Conservation (phyloP, 2,888 invertebrate genomes). For the Metopia argyrocephala region DNA sequence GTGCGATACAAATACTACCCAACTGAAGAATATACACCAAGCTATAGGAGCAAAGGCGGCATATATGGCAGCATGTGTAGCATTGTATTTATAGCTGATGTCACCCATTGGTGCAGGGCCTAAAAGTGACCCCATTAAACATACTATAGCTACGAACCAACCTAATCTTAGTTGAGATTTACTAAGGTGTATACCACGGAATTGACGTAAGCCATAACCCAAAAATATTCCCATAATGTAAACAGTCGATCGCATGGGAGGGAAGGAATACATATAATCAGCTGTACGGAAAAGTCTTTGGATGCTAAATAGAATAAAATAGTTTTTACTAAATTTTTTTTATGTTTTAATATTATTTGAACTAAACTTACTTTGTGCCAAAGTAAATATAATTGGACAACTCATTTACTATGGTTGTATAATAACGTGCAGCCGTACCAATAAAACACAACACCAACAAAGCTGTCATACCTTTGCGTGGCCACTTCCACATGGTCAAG, state of each 20-base stretch:
- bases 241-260: conserved; percentile 83
- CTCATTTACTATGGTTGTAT: conserved; percentile 81
- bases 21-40: conserved; percentile 84
- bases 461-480: conserved; percentile 79
- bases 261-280: conserved; percentile 84
- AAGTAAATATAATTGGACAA: conserved; percentile 84
- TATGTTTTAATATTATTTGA: background rate
- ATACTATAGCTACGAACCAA: conserved; percentile 80
- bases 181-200: conserved; percentile 77
- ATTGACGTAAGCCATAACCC: conserved; percentile 81
- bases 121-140: conserved; percentile 81
- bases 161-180: conserved; percentile 79
- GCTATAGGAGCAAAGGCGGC: conserved; percentile 85
- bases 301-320: conserved; percentile 77
- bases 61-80: conserved; percentile 83
- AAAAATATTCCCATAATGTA: conserved; percentile 84
- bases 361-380: conserved; percentile 83
- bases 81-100: conserved; percentile 82
- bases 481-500: conserved; percentile 82
- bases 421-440: conserved; percentile 82
- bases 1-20: conserved; percentile 83
- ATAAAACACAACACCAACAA: conserved; percentile 79
- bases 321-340: background rate
- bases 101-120: conserved; percentile 84
- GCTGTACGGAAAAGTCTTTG: conserved; percentile 84